These are phyloP conservation scores for Drosophila rufa DNA, from an alignment of 1,140 invertebrate species.

Conservation along the genomic window DNA sequence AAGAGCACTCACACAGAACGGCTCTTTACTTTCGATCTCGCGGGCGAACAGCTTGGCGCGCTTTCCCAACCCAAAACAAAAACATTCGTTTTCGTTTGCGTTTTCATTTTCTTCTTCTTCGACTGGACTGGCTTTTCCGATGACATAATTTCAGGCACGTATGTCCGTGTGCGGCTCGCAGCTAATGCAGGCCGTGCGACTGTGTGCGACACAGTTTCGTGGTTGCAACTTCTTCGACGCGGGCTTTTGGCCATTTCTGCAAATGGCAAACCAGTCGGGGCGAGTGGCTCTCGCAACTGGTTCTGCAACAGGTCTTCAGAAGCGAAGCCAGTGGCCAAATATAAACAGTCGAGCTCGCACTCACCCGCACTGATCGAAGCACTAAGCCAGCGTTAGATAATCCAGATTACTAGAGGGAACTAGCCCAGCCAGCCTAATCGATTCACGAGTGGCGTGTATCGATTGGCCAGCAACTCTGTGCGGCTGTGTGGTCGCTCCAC, in stretches of 20 bases:
- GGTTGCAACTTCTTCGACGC: slow-evolving; percentile 71
- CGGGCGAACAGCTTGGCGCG: background rate
- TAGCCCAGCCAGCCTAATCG: slow-evolving; percentile 29
- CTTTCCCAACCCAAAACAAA: slow-evolving; percentile 7
- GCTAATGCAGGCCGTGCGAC: slow-evolving; percentile 19
- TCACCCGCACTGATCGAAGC: slow-evolving; percentile 31
- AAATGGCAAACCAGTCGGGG: slow-evolving; percentile 72
- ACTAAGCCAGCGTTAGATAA: slow-evolving; percentile 57
- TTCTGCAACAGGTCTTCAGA: slow-evolving; percentile 52
- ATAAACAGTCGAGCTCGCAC: slow-evolving; percentile 26
- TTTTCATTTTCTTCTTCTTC: slow-evolving; percentile 70
- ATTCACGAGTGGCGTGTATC: slow-evolving; percentile 31
- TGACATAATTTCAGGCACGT: slow-evolving; percentile 75
- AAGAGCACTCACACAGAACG: slow-evolving; percentile 7
- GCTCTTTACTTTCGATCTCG: slow-evolving; percentile 56
- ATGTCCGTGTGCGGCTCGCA: slow-evolving; percentile 19
- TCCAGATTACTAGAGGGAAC: slow-evolving; percentile 27
- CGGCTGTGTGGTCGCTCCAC: slow-evolving; percentile 1
- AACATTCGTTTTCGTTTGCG: slow-evolving; percentile 18
- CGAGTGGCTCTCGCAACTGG: slow-evolving; percentile 54
- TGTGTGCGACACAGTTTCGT: slow-evolving; percentile 78
- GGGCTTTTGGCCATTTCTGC: slow-evolving; percentile 60
- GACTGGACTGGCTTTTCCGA: slow-evolving; percentile 67
- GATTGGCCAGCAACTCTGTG: background rate
- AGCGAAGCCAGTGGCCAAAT: slow-evolving; percentile 31